Evolutionary conservation across 2,888 invertebrate genomes (phyloP).

Genomic region (Sabellastarte sp.): DNA sequence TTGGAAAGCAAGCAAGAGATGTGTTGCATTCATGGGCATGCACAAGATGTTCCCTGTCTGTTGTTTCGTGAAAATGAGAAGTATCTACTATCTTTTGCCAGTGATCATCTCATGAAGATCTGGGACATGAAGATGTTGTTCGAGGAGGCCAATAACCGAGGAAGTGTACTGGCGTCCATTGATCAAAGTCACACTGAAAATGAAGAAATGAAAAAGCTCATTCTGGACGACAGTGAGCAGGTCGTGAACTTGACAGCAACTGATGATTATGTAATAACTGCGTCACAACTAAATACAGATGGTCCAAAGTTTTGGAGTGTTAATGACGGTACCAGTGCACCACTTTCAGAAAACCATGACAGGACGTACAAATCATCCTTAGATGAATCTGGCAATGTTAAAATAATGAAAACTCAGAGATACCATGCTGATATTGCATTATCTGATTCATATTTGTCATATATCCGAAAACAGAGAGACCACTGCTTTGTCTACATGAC

Average conservation of each 20-base stretch:
- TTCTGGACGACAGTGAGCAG: conserved; percentile 16
- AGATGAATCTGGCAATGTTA: neutral
- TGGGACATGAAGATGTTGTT: conserved; percentile 13
- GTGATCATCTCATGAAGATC: conserved; percentile 18
- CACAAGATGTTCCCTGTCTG: conserved; percentile 10
- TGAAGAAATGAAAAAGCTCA: neutral
- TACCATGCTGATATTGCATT: conserved; percentile 9
- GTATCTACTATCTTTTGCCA: conserved; percentile 9
- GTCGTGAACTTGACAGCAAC: conserved; percentile 13
- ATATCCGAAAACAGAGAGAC: conserved; percentile 11
- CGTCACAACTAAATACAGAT: conserved; percentile 1
- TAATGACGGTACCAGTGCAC: conserved; percentile 7
- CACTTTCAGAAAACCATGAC: no score
- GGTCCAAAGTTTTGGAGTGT: conserved; percentile 20
- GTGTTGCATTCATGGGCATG: conserved; percentile 12
- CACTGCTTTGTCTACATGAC: neutral
- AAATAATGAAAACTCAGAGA: no score
- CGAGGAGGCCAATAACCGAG: neutral
- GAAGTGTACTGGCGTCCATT: neutral
- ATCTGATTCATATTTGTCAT: conserved; percentile 7
- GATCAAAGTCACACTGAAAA: neutral
- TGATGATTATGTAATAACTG: conserved; percentile 8
- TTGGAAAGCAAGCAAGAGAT: conserved; percentile 3
- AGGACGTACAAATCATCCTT: conserved; percentile 3
- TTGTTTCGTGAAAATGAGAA: conserved; percentile 3